A percentile compares a stretch with the other conserved stretches of the same genome.
Conservation (phyloP, 2,797 vertebrate genomes). For the Pitangus sulphuratus region DNA sequence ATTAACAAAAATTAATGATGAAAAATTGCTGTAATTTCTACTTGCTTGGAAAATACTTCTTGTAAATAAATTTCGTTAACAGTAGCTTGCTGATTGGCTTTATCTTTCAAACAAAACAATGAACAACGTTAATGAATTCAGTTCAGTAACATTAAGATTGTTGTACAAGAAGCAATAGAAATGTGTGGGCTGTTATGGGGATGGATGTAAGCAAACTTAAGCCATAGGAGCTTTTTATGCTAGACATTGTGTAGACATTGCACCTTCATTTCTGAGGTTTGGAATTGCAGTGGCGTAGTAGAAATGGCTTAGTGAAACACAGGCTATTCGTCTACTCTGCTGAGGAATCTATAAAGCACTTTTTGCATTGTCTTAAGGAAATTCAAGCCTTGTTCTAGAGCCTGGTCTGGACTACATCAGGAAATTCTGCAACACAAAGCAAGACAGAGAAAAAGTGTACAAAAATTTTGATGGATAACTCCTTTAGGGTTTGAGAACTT, state of each 20-base stretch:
- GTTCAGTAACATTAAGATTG: background rate
- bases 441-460: background rate
- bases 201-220: background rate
- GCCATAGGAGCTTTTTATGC: background rate
- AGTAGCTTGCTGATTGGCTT: conserved; percentile 40
- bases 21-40: conserved; percentile 50
- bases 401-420: background rate
- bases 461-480: background rate
- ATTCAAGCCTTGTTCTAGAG: background rate
- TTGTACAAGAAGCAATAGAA: background rate
- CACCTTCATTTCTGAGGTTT: background rate
- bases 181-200: background rate
- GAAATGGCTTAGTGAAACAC: background rate
- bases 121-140: conserved; percentile 1
- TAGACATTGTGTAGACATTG: background rate
- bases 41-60: conserved; percentile 43
- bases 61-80: conserved; percentile 31
- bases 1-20: conserved; percentile 60
- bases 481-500: background rate
- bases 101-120: background rate
- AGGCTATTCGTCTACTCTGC: background rate
- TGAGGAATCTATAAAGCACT: background rate
- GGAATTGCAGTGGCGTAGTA: background rate
- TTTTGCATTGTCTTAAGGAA: background rate
- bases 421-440: background rate